Percentiles rank a stretch among this genome's conserved stretches.
phyloP scores from a whole-genome alignment of 2,113 vertebrate species.

The Phyllostomus discolor region DNA sequence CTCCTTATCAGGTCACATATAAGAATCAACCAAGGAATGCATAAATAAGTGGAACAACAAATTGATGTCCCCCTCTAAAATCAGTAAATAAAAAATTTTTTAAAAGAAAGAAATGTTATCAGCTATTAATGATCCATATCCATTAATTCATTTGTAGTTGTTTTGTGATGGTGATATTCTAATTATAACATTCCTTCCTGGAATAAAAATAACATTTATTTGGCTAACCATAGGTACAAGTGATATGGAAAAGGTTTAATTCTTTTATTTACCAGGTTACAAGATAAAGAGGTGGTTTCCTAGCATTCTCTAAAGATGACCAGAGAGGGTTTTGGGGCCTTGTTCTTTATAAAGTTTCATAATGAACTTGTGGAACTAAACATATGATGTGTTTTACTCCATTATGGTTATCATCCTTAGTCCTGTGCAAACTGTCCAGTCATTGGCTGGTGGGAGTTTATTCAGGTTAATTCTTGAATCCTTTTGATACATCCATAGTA shows the following conservation, averaged over 20 bases:
- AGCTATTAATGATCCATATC: background rate
- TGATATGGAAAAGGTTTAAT: conserved; percentile 2
- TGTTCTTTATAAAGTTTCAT: conserved; percentile 11
- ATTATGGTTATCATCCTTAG: background rate
- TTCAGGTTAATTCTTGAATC: background rate
- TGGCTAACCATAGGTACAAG: background rate
- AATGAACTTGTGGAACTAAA: conserved; percentile 25
- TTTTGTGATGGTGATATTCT: conserved; percentile 23
- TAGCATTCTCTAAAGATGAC: background rate
- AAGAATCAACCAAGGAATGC: too few species aligned
- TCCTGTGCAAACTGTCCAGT: background rate
- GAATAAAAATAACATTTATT: background rate
- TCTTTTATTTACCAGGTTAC: conserved; percentile 27
- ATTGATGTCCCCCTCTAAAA: too few species aligned
- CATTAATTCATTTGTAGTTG: background rate
- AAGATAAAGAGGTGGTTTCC: background rate
- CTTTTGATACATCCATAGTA: background rate
- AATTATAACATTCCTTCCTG: background rate
- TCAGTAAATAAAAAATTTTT: too few species aligned
- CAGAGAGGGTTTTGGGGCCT: background rate
- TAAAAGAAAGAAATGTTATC: background rate
- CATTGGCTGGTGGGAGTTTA: background rate
- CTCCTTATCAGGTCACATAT: too few species aligned
- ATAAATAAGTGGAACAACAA: too few species aligned
- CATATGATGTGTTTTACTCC: conserved; percentile 5